Evolutionary conservation across 2,888 invertebrate species (phyloP), one percentile per base, ranked within the genome.

Genomic region (Cerastis leucographa): DNA sequence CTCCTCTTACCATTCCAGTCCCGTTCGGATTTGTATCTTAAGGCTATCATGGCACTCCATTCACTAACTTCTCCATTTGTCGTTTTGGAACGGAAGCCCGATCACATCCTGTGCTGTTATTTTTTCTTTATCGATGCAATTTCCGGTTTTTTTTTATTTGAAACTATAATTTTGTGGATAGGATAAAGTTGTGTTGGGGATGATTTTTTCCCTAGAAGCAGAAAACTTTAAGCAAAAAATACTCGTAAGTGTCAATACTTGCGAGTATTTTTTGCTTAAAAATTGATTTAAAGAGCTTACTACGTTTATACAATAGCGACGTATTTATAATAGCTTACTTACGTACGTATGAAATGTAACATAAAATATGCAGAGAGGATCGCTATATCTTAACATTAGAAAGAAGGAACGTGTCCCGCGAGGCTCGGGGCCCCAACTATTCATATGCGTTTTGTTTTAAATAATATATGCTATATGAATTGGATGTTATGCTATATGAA

Each of bases 361-460:
- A 82, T 87, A 56, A 87, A 87, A 92, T 92, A 92, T 93, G 91
- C 90, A 93, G 85, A 77, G 75, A 75, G 84, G 83, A 81, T 78
- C 76, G 85, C 84, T 80, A 84, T 88, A 87, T 87, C 88, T 89
- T 81, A 78, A 85, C 85, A 86, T 87, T 88, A 85, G 62, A 74
- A 61, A 70, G 73, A 79, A 40, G 69, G 73, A 85, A 82, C 81
- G 83, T 73, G 76, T 81, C 88, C 83, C 76, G 54, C 64, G 83
- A 74, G 85, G 78, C 61, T 54, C 35, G 25, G 40, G 73, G 73
- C 61, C 40, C 69, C 71, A 76, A 86, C 87, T 87, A 89, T 89
- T 88, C 85, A 85, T 85, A 85, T 85, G 80, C 90, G 87, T 87
- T 87, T 87, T 82, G 82, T 85, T 89, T 89, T 90, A 88, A 91